Evolutionary conservation across 2,888 invertebrate species (phyloP), one percentile per base, ranked within the genome.

Genomic region (Eremobia ochroleuca): DNA sequence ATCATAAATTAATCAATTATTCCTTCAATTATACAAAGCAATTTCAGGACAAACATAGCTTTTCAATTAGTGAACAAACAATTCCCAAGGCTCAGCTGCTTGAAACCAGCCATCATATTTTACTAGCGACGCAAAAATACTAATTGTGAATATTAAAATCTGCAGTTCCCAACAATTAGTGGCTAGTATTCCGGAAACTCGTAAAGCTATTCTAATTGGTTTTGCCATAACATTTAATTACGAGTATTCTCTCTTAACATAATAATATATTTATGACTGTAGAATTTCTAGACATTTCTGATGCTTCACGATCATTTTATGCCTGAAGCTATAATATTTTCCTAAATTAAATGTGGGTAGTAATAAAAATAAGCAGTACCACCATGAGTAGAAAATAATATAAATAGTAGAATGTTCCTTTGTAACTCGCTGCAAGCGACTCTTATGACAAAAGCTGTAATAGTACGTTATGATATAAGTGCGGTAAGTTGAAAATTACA

Each of bases 191-290:
- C 28, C 80, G 72, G 40, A 87, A 77, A 76, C 78, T 69, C 76
- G 64, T 79, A 76, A 88, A 85, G 40, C n/a, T 58, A 28, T 73
- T 64, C 37, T 65, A 76, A 79, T 84, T 86, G 70, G 75, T 67
- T 83, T 82, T 70, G 40, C 78, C n/a, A 46, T 86, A 67, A 72
- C 40, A 75, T 78, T 78, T 79, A 75, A 82, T 79, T 55, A 61
- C 37, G 5, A 34, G 58, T 37, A 66, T 62, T 52, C 58, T 67
- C n/a, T 46, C 18, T 18, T 31, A 65, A 55, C 31, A 46, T 49
- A 79, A 70, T 40, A 46, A 25, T 58, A 18, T 43, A 52, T 76
- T 46, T 67, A 43, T 15, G 28, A 58, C 65, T 59, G 49, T 55
- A 37, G 9, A 55, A 28, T 52, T 81, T 46, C 18, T n/a, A 59